Evolutionary conservation across 2,888 invertebrate species (phyloP), one percentile per base, ranked within the genome.

Genomic region (Cordylochernes scorpioides): DNA sequence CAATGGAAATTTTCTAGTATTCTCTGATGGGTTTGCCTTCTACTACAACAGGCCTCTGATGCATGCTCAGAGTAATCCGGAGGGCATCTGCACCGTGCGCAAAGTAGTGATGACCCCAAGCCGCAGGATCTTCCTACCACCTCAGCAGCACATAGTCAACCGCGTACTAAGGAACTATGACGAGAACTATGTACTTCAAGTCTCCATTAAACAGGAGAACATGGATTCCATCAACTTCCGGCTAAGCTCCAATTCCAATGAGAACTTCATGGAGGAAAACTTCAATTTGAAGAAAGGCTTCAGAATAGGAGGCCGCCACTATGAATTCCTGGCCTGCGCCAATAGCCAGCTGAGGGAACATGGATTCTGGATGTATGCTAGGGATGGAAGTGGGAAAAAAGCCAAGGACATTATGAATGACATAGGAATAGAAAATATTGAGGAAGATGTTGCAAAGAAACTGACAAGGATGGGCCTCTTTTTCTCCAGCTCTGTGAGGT

Each of bases 381-480:
- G 27, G n/a, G 39, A 42, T 21, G 19, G 24, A 15, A 8, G 27
- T 10, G 35, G 36, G 15, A 31, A 31, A 12, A 39, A 32, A 9
- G 42, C 42, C 5, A 15, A 30, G 5, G 12, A 13, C 7, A 41
- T 45, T 15, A 31, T 42, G 12, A 14, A 34, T 3, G 35, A 35
- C 29, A 36, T 41, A 29, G 45, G 45, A 2, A 38, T 44, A 26
- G 38, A 45, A 12, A 35, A 26, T 10, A 17, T 24, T 15, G 38
- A 41, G 14, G 30, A 30, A 15, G 39, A 40, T 32, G 38, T 45
- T 10, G 48, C 52, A 1, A 51, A 51, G 32, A 42, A 49, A 35
- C 48, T 52, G 44, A 46, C 51, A 10, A 38, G 52, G 15, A 46
- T 53, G 44, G 52, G 52, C n/a, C 51, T 51, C 26, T 48, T 48